A percentile compares a stretch with the other conserved stretches of the same genome.
These are phyloP conservation scores for Acrocyrtus sp. DNA, from an alignment of 2,888 invertebrate genomes.

Conservation along the genomic window DNA sequence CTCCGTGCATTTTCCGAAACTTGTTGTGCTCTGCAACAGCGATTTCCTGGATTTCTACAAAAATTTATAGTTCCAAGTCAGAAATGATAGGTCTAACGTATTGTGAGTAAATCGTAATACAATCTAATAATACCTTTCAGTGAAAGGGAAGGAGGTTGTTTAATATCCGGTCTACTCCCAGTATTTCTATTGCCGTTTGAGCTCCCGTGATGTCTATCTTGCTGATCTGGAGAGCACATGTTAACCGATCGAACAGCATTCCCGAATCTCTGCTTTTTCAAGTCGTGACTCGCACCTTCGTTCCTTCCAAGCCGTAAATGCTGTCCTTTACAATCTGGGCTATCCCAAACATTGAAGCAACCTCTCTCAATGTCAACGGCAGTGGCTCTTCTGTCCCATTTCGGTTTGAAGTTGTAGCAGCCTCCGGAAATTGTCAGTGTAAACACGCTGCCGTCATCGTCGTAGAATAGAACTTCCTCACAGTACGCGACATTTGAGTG, in stretches of 20 bases:
- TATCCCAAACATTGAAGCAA: conserved; percentile 21
- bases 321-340: conserved; percentile 14
- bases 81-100: conserved; percentile 1
- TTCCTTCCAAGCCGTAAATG: background rate
- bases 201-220: background rate
- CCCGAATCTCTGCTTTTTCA: conserved; percentile 16
- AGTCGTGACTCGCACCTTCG: background rate
- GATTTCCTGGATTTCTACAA: conserved; percentile 5
- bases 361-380: conserved; percentile 10
- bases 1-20: conserved; percentile 5
- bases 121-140: too few relatives aligned
- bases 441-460: conserved; percentile 4
- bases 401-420: conserved; percentile 21
- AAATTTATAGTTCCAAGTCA: background rate
- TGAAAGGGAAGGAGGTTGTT: too few relatives aligned
- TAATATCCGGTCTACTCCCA: too few relatives aligned
- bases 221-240: conserved; percentile 14
- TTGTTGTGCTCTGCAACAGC: conserved; percentile 14
- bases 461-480: background rate
- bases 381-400: conserved; percentile 13
- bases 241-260: conserved; percentile 21
- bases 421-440: conserved; percentile 29
- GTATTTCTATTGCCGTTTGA: too few relatives aligned
- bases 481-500: too few relatives aligned
- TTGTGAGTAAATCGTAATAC: too few relatives aligned